Conservation (phyloP, 2,113 vertebrate species). For the Nycticebus coucang region DNA sequence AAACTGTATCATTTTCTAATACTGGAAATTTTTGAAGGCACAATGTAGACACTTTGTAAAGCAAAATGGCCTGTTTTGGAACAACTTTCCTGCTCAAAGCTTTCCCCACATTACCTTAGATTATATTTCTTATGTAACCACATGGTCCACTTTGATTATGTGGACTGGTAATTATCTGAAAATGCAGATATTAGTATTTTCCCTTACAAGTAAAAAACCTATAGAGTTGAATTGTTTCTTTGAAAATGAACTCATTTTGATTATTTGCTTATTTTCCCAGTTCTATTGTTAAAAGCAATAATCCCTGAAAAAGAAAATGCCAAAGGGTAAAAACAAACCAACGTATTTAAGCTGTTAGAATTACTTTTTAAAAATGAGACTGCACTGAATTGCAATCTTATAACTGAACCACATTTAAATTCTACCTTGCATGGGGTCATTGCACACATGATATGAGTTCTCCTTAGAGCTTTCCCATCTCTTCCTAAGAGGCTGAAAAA, state of each 20-base stretch:
- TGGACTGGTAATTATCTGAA: neutral
- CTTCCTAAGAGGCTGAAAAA: slow-evolving; percentile 65
- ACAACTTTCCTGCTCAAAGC: neutral
- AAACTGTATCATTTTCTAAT: neutral
- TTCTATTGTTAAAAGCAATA: slow-evolving; percentile 37
- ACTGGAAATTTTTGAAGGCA: neutral
- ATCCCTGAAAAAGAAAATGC: slow-evolving; percentile 2
- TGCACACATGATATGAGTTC: slow-evolving; percentile 22
- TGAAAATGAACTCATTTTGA: slow-evolving; percentile 35
- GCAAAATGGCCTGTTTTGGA: neutral
- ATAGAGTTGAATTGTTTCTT: neutral
- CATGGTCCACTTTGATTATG: neutral
- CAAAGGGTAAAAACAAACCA: neutral
- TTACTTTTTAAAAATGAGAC: slow-evolving; percentile 30
- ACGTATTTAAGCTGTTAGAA: neutral
- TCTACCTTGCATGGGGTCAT: slow-evolving; percentile 13
- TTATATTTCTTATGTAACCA: neutral
- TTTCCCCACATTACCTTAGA: neutral
- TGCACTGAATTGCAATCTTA: neutral
- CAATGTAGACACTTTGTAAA: neutral
- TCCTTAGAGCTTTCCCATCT: slow-evolving; percentile 54
- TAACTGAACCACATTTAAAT: slow-evolving; percentile 19
- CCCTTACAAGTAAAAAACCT: neutral
- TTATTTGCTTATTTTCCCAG: neutral
- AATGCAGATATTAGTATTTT: neutral